Conservation (phyloP, 2,888 invertebrate species). For the Salticus scenicus region DNA sequence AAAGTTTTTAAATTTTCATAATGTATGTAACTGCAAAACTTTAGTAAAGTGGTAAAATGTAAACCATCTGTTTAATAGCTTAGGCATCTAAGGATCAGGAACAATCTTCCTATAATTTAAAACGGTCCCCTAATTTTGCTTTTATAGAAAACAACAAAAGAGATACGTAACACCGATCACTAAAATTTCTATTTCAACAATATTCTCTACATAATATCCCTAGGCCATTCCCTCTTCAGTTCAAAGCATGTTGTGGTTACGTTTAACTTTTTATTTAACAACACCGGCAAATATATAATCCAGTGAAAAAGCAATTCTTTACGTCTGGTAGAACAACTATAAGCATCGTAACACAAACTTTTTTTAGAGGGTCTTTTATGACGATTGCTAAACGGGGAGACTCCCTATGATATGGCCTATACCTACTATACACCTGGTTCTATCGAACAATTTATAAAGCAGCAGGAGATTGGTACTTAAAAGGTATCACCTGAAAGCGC, state of each 20-base stretch:
- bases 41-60: too few species aligned
- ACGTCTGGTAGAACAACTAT: slow-evolving; percentile 58
- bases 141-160: slow-evolving; percentile 28
- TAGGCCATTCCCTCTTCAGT: slow-evolving; percentile 44
- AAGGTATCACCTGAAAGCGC: slow-evolving; percentile 41
- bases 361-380: slow-evolving; percentile 23
- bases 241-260: slow-evolving; percentile 64
- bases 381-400: slow-evolving; percentile 10
- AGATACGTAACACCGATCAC: slow-evolving; percentile 19
- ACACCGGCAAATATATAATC: slow-evolving; percentile 67
- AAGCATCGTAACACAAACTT: slow-evolving; percentile 24
- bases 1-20: too few species aligned
- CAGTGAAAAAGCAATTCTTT: slow-evolving; percentile 60
- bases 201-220: slow-evolving; percentile 39
- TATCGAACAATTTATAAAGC: slow-evolving; percentile 65
- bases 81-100: too few species aligned
- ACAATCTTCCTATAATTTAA: too few species aligned
- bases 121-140: not conserved
- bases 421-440: slow-evolving; percentile 58
- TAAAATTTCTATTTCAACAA: slow-evolving; percentile 38
- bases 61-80: too few species aligned
- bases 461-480: slow-evolving; percentile 59
- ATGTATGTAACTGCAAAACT: too few species aligned
- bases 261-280: slow-evolving; percentile 66
- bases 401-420: slow-evolving; percentile 51